Base-by-base conservation (phyloP, 2,888 invertebrate species). In the Biston betularia region DNA sequence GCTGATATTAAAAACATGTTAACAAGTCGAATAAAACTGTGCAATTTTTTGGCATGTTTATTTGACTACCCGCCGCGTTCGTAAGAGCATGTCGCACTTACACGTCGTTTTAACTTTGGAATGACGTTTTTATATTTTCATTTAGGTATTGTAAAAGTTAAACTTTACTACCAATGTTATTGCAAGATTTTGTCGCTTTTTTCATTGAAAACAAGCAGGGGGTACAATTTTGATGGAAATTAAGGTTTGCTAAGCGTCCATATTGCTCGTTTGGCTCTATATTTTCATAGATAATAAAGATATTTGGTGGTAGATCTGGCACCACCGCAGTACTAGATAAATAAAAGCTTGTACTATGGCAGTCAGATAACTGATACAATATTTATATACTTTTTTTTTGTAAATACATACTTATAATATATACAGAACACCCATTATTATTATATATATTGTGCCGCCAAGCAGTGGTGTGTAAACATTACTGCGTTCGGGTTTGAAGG, bases 41-140 rank as follows among this genome's bases (percentile, higher is more conserved):
- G 84, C 83, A 77, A 85, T 85, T 81, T 79, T 75, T 63, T 72
- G 69, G 74, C 79, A 79, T 87, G 80, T 85, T 88, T 81, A 84
- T 78, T 72, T 65, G 75, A 73, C 69, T 65, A 59, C 83, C 83
- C 76, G 82, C 85, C 79, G 84, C 45, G 78, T 76, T 76, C 67
- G 65, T 73, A 78, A 62, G 42, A 61, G 62, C 76, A 72, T 80
- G 75, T 77, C 66, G 60, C 59, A 58, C 68, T 61, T 65, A 63
- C 49, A 65, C 62, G 71, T 69, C 71, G 62, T 69, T 69, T 69
- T 49, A 56, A 65, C 56, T 73, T 73, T 65, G 65, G 59, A 62
- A 69, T 56, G 60, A 68, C 65, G 35, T 70, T 65, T 65, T 63
- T 66, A 65, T 59, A 61, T 56, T 48, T 65, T 55, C 62, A 58